A percentile compares a stretch with the other conserved stretches of the same genome.
Evolutionary conservation across 2,113 vertebrate genomes (phyloP).

Genomic region (Thymallus thymallus): DNA sequence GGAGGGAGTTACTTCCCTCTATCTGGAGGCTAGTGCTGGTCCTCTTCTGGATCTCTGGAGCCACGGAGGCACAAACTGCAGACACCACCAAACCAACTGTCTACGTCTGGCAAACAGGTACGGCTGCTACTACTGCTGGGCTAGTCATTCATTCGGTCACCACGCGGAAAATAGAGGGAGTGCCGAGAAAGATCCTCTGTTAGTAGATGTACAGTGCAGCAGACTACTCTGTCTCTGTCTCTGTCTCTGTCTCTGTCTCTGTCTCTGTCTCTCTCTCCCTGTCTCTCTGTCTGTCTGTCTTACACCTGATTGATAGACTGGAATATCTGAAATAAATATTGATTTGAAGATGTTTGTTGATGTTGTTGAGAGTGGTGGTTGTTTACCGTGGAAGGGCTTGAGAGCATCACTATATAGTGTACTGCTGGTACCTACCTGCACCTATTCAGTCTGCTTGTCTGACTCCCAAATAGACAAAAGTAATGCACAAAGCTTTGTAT

Average conservation of each 20-base stretch:
- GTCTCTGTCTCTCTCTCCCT: no score
- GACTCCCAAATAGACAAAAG: not conserved
- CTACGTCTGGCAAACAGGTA: constrained; percentile 80
- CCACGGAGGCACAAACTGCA: constrained; percentile 59
- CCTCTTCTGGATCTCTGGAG: constrained; percentile 46
- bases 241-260: no score
- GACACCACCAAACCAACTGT: constrained; percentile 59
- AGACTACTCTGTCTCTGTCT: no score
- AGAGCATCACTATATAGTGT: not conserved
- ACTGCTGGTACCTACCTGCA: no score
- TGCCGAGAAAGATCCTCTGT: not conserved
- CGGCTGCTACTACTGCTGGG: constrained; percentile 9
- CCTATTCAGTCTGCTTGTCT: no score
- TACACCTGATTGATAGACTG: not conserved
- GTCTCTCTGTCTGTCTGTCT: not conserved
- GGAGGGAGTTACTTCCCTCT: constrained; percentile 40
- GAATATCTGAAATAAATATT: constrained; percentile 28
- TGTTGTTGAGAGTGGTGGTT: not conserved
- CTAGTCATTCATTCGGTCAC: not conserved
- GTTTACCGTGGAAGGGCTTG: not conserved
- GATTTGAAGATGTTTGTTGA: constrained; percentile 36
- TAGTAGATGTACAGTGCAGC: not conserved
- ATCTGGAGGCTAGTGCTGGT: constrained; percentile 56
- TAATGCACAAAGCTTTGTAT: not conserved
- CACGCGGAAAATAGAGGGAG: not conserved